A percentile compares a stretch with the other conserved stretches of the same genome.
Conservation (phyloP, 2,797 vertebrate species). For the Clarias fuscus region DNA sequence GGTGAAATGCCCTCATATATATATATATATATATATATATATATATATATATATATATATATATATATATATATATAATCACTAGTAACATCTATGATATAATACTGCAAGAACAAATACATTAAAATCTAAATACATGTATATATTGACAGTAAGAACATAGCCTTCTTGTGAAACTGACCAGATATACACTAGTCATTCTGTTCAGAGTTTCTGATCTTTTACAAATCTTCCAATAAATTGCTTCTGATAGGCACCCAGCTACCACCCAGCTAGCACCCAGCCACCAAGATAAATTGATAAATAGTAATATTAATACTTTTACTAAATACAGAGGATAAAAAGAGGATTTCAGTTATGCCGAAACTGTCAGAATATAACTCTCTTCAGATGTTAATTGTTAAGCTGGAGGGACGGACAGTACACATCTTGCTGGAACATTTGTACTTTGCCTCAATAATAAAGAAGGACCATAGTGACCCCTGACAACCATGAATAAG, state of each 20-base stretch:
- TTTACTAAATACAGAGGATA: not conserved
- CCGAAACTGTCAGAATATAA: constrained; percentile 20
- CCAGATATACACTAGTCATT: not conserved
- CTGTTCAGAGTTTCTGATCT: not conserved
- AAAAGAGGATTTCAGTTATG: constrained; percentile 1
- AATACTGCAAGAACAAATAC: not conserved
- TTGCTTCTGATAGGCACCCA: not conserved
- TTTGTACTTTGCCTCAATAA: constrained; percentile 46
- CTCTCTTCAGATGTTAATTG: constrained; percentile 41
- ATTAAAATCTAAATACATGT: not conserved
- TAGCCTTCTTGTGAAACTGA: not conserved
- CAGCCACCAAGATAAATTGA: not conserved
- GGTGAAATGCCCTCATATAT: not conserved
- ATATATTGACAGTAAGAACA: too few species aligned
- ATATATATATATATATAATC: too few species aligned
- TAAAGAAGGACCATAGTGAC: constrained; percentile 26
- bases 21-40: too few species aligned
- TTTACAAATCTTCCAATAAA: not conserved
- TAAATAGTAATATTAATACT: not conserved
- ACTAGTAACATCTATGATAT: not conserved
- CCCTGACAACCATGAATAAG: not conserved
- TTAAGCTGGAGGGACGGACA: constrained; percentile 45
- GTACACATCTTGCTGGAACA: constrained; percentile 1
- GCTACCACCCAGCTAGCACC: too few species aligned
- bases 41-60: too few species aligned